Percentiles rank a stretch among this genome's conserved stretches.
These are phyloP conservation scores for Rattus rattus DNA, from an alignment of 2,113 vertebrate species.

Conservation along the genomic window DNA sequence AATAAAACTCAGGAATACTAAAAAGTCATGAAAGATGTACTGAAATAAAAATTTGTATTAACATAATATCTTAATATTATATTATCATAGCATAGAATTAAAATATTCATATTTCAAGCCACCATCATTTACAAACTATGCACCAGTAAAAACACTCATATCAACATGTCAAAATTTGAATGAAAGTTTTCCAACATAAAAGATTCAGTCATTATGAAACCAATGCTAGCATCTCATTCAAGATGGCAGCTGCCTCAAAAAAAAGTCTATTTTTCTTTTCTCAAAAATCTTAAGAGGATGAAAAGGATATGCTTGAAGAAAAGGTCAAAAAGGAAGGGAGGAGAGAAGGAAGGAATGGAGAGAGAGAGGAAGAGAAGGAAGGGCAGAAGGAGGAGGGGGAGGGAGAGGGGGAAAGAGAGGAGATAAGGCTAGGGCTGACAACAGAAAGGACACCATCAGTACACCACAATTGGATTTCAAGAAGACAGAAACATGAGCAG, in stretches of 20 bases:
- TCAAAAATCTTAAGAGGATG: constrained; percentile 29
- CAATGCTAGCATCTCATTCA: not conserved
- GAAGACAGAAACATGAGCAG: constrained; percentile 60
- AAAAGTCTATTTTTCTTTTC: not conserved
- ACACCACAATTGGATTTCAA: constrained; percentile 69
- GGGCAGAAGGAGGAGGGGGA: not conserved
- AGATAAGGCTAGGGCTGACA: constrained; percentile 18
- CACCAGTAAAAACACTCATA: not conserved
- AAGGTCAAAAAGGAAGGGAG: not conserved
- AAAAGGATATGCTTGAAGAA: constrained; percentile 48
- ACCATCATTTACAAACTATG: not conserved
- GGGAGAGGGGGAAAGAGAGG: no score
- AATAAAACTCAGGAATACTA: not conserved
- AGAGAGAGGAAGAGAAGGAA: rapidly evolving
- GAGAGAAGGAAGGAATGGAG: not conserved
- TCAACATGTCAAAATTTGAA: not conserved
- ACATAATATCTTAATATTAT: not conserved
- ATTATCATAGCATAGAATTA: not conserved
- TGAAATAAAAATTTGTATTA: not conserved
- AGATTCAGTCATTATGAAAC: constrained; percentile 17
- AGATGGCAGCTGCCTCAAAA: not conserved
- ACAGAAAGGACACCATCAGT: constrained; percentile 57
- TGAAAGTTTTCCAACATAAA: constrained; percentile 6
- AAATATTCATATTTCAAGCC: constrained; percentile 31
- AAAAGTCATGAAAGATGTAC: not conserved